Conservation (phyloP, 2,888 invertebrate genomes). For the Parelbella ahira region DNA sequence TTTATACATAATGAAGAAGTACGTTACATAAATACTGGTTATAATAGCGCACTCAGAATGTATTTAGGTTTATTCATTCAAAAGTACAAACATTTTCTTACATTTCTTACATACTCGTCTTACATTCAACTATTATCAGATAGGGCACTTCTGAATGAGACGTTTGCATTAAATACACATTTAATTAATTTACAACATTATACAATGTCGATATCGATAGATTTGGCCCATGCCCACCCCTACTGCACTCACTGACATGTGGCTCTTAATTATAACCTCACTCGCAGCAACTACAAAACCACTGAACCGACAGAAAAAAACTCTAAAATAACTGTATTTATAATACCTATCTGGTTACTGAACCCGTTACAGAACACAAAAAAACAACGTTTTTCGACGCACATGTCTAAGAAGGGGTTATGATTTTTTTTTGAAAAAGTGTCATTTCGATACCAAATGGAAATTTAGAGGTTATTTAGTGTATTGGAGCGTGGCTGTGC, state of each 20-base stretch:
- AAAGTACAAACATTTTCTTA: too few species aligned
- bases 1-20: too few species aligned
- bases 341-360: slow-evolving; percentile 76
- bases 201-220: slow-evolving; percentile 10
- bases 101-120: too few species aligned
- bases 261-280: slow-evolving; percentile 72
- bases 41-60: too few species aligned
- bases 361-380: slow-evolving; percentile 50
- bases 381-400: slow-evolving; percentile 44
- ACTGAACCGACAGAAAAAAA: slow-evolving; percentile 60
- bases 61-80: too few species aligned
- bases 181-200: too few species aligned
- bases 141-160: too few species aligned
- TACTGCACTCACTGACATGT: slow-evolving; percentile 57
- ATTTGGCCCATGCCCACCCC: neutral
- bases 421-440: slow-evolving; percentile 52
- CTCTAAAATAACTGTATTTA: slow-evolving; percentile 67
- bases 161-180: too few species aligned
- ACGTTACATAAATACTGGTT: too few species aligned
- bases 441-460: slow-evolving; percentile 74
- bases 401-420: slow-evolving; percentile 73
- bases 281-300: slow-evolving; percentile 58
- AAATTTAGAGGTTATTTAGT: slow-evolving; percentile 70
- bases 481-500: slow-evolving; percentile 50
- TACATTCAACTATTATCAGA: too few species aligned